These are phyloP conservation scores for Philaethria dido DNA, from an alignment of 2,888 invertebrate genomes.

Conservation along the genomic window DNA sequence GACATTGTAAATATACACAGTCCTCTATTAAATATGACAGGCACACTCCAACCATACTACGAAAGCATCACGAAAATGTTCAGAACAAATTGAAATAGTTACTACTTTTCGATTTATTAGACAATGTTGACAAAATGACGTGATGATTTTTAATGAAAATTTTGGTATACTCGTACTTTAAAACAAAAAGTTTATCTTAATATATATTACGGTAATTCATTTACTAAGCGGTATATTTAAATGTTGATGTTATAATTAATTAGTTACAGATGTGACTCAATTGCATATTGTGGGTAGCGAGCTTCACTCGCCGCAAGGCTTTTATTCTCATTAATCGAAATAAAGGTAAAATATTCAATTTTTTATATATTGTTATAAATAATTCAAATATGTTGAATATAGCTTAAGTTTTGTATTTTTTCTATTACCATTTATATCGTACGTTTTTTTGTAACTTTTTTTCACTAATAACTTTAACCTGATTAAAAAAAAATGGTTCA, in stretches of 20 bases:
- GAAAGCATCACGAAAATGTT: neutral
- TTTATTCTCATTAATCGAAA: constrained; percentile 37
- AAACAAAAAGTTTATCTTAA: too few relatives aligned
- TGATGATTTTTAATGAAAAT: too few relatives aligned
- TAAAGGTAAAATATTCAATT: constrained; percentile 25
- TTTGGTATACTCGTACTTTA: too few relatives aligned
- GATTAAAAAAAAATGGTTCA: too few relatives aligned
- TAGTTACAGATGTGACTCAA: constrained; percentile 37
- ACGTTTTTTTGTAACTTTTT: too few relatives aligned
- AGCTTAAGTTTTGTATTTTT: neutral
- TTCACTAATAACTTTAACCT: too few relatives aligned
- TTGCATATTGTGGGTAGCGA: constrained; percentile 28
- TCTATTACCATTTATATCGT: too few relatives aligned
- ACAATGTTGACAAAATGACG: too few relatives aligned
- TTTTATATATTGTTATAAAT: neutral
- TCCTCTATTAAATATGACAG: neutral
- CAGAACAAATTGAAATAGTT: too few relatives aligned
- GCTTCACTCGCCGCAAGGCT: constrained; percentile 30
- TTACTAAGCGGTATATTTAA: constrained; percentile 19
- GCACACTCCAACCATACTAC: neutral
- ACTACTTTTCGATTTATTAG: too few relatives aligned
- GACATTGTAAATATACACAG: too few relatives aligned
- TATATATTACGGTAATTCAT: neutral
- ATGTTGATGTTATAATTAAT: constrained; percentile 34
- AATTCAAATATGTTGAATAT: neutral